Conservation (phyloP, 2,888 invertebrate species). For the Xylocampa areola region DNA sequence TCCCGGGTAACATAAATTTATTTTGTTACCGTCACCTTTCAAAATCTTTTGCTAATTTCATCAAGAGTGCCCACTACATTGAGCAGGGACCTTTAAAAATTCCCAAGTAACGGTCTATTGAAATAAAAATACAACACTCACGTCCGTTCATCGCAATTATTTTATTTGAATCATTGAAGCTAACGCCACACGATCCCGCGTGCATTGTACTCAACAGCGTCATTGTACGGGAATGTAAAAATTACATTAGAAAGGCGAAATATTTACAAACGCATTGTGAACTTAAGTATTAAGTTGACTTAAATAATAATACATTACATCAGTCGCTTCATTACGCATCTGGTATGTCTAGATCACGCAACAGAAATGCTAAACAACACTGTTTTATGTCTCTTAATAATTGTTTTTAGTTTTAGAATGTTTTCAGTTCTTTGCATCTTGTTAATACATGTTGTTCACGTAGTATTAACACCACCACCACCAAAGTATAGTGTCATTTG, state of each 20-base stretch:
- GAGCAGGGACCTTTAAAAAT: constrained; percentile 22
- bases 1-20: too few species aligned
- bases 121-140: constrained; percentile 51
- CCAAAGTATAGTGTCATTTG: too few species aligned
- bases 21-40: too few species aligned
- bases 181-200: constrained; percentile 27
- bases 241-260: constrained; percentile 45
- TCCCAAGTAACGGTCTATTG: constrained; percentile 19
- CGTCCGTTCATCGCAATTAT: constrained; percentile 45
- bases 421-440: too few species aligned
- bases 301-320: constrained; percentile 57
- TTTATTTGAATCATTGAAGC: constrained; percentile 41
- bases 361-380: constrained; percentile 1
- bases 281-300: constrained; percentile 39
- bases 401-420: too few species aligned
- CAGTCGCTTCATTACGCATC: constrained; percentile 44
- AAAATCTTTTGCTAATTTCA: background rate
- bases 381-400: background rate
- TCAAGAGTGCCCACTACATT: background rate
- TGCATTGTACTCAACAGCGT: constrained; percentile 48
- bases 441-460: too few species aligned
- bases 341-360: constrained; percentile 1
- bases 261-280: constrained; percentile 43
- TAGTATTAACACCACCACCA: too few species aligned
- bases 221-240: constrained; percentile 30